phyloP scores from a whole-genome alignment of 1,140 invertebrate genomes.

The Lepidurus arcticus region DNA sequence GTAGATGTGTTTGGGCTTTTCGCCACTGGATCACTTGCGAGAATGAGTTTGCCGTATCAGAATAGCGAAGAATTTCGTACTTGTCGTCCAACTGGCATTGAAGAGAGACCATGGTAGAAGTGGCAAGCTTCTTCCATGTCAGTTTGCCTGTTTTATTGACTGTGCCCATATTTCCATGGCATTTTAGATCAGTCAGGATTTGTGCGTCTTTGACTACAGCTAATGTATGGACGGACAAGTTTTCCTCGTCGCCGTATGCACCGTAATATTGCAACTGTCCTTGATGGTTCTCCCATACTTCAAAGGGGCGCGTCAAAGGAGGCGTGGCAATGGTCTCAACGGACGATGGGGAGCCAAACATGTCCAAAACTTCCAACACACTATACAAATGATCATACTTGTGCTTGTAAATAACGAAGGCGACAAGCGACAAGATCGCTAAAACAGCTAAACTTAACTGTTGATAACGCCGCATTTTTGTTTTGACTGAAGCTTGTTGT shows the following conservation, averaged over 20 bases:
- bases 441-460: conserved; percentile 60
- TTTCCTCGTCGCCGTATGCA: background rate
- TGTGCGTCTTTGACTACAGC: conserved; percentile 15
- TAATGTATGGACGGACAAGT: conserved; percentile 12
- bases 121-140: background rate
- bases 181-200: background rate
- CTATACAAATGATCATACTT: conserved; percentile 67
- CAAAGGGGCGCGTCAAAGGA: conserved; percentile 1
- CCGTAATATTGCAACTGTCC: conserved; percentile 24
- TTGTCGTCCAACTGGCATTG: background rate
- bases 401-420: conserved; percentile 65
- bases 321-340: conserved; percentile 3
- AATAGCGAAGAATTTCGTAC: background rate
- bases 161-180: background rate
- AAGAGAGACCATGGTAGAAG: background rate
- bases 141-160: background rate
- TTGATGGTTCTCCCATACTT: background rate
- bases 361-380: conserved; percentile 68
- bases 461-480: conserved; percentile 65
- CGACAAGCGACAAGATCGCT: conserved; percentile 59
- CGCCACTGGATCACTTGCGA: background rate
- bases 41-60: background rate
- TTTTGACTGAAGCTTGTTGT: background rate
- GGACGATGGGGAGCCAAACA: conserved; percentile 58
- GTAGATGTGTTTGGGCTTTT: background rate